Conservation (phyloP, 2,888 invertebrate genomes). For the Agriotes lineatus region DNA sequence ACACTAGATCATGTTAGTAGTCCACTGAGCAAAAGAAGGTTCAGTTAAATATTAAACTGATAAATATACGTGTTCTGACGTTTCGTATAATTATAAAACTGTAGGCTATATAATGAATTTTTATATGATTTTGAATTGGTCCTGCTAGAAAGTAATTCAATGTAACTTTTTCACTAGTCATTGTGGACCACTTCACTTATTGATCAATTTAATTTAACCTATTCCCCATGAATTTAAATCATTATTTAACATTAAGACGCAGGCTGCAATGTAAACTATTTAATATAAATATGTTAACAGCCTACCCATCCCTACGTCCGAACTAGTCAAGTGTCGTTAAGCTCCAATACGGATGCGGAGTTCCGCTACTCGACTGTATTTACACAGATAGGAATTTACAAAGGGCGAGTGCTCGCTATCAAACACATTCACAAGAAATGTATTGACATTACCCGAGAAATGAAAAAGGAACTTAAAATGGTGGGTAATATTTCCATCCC, state of each 20-base stretch:
- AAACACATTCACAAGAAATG: slow-evolving; percentile 87
- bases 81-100: too few species aligned
- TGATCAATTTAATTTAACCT: too few species aligned
- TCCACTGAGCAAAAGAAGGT: too few species aligned
- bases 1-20: too few species aligned
- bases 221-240: too few species aligned
- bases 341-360: slow-evolving; percentile 93
- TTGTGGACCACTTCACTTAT: too few species aligned
- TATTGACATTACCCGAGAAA: slow-evolving; percentile 89
- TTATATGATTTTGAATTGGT: too few species aligned
- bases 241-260: not conserved
- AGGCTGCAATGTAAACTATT: not conserved
- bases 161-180: too few species aligned
- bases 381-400: slow-evolving; percentile 91
- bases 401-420: slow-evolving; percentile 87
- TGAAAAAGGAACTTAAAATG: slow-evolving; percentile 93
- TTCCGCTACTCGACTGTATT: slow-evolving; percentile 91
- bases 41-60: too few species aligned
- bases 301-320: slow-evolving; percentile 75
- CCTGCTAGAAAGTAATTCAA: too few species aligned
- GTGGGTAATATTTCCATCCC: slow-evolving; percentile 63
- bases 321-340: slow-evolving; percentile 90
- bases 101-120: too few species aligned
- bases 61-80: too few species aligned
- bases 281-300: slow-evolving; percentile 55